Evolutionary conservation across 2,113 vertebrate species (phyloP).

Genomic region (Nyctibius bracteatus): DNA sequence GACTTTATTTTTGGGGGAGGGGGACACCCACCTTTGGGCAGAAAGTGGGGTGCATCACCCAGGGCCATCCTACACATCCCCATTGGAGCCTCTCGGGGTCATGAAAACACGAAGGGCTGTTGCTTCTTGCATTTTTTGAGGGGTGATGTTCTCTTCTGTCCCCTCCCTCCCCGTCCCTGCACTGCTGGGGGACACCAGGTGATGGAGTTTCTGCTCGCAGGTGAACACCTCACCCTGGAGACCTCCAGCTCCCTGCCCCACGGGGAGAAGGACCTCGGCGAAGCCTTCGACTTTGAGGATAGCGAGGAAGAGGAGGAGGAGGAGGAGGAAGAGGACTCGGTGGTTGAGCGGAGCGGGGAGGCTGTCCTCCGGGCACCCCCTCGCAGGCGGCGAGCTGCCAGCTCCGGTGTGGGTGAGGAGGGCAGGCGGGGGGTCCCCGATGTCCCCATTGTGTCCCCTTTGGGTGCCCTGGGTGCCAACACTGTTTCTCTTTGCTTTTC

Average conservation of each 20-base stretch:
- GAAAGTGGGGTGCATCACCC: neutral
- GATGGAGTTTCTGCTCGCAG: neutral
- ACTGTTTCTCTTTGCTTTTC: neutral
- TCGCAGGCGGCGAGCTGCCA: neutral
- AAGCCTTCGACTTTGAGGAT: conserved; percentile 55
- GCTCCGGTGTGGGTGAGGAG: neutral
- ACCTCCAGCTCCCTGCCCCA: neutral
- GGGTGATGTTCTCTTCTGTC: neutral
- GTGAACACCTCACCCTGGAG: neutral
- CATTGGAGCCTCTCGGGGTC: rapidly evolving
- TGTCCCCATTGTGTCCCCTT: neutral
- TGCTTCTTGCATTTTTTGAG: neutral
- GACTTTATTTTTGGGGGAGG: too few species aligned
- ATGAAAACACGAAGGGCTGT: rapidly evolving
- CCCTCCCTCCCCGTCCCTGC: too few species aligned
- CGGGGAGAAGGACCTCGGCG: neutral
- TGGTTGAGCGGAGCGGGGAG: neutral
- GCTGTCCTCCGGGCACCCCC: neutral
- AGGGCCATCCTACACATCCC: neutral
- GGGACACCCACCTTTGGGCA: neutral
- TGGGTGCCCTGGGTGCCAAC: neutral
- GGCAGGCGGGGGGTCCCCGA: rapidly evolving
- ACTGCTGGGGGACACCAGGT: neutral
- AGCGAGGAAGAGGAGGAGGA: conserved; percentile 33
- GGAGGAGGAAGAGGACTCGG: neutral